Conservation (phyloP, 2,113 vertebrate genomes). For the Euleptes europaea region DNA sequence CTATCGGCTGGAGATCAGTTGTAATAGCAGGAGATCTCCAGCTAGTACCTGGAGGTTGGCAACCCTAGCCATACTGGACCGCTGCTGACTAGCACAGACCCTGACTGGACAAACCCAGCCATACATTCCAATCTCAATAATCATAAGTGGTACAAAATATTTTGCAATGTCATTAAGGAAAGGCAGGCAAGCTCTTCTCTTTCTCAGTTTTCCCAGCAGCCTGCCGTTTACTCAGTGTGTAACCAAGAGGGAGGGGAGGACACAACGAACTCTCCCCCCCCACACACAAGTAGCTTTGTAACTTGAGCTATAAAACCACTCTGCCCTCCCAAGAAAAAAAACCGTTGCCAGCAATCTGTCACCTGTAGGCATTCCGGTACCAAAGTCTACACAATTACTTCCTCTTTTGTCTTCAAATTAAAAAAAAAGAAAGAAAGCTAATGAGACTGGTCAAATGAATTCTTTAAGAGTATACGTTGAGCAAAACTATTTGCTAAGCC, state of each 20-base stretch:
- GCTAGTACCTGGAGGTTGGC: too few relatives aligned
- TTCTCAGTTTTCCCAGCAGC: not conserved
- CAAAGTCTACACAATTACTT: conserved; percentile 36
- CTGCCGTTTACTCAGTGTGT: not conserved
- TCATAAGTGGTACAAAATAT: not conserved
- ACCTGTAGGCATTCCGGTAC: not conserved
- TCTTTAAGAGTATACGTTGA: not conserved
- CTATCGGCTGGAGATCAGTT: too few relatives aligned
- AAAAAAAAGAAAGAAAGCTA: not conserved
- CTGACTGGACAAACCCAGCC: not conserved
- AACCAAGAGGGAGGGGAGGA: conserved; percentile 44
- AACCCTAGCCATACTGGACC: not conserved
- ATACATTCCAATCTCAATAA: accelerated
- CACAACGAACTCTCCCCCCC: conserved; percentile 56
- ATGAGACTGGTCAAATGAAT: not conserved
- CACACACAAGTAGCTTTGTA: conserved; percentile 43
- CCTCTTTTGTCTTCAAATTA: conserved; percentile 38
- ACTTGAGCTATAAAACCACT: conserved; percentile 62
- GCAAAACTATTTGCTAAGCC: not conserved
- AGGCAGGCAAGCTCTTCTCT: not conserved
- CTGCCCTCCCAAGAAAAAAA: conserved; percentile 45
- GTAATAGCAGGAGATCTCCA: too few relatives aligned
- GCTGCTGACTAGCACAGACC: not conserved
- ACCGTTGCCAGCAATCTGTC: conserved; percentile 10
- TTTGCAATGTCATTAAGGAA: not conserved